Evolutionary conservation across 1,140 invertebrate genomes (phyloP), one percentile per base, ranked within the genome.

Genomic region (Cydia splendana): DNA sequence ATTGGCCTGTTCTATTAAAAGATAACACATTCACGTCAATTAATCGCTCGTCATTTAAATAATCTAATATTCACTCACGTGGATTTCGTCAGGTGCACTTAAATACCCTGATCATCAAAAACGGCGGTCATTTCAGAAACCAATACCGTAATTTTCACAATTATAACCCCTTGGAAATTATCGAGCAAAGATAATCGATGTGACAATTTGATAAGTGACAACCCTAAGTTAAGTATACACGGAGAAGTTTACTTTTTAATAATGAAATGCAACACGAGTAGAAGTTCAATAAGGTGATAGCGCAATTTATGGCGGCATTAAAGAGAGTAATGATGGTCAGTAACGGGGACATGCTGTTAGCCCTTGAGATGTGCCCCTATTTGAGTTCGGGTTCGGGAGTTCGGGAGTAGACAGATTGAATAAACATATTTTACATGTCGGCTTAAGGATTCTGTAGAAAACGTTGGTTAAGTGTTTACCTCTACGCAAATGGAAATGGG

Each of bases 241-340:
- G 73, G 45, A 76, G 77, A 83, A 83, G 82, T 88, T 84, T 84
- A 87, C 87, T 82, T 85, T 86, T 87, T 87, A 88, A 85, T 88
- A 89, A 86, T 85, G 84, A 88, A 90, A 86, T 88, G 86, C 85
- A 87, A 79, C 82, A 85, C 83, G 82, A 87, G 81, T 86, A 80
- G 81, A 85, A 82, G 84, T 85, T 83, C 85, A 85, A 85, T 87
- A 86, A 85, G 85, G 82, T 77, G 83, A 80, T 71, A 75, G 78
- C 82, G 81, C 82, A 88, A 88, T 91, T 89, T 84, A 89, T 89
- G 85, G 81, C 76, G 80, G 77, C 85, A 86, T 89, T 87, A 86
- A 83, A 86, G 85, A 86, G 84, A 89, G 77, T 85, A 82, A 88
- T 80, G 79, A 76, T 84, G 82, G 84, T 87, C 87, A 87, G 87